Conservation (phyloP, 2,888 invertebrate genomes). For the Willowsia nigromaculata region DNA sequence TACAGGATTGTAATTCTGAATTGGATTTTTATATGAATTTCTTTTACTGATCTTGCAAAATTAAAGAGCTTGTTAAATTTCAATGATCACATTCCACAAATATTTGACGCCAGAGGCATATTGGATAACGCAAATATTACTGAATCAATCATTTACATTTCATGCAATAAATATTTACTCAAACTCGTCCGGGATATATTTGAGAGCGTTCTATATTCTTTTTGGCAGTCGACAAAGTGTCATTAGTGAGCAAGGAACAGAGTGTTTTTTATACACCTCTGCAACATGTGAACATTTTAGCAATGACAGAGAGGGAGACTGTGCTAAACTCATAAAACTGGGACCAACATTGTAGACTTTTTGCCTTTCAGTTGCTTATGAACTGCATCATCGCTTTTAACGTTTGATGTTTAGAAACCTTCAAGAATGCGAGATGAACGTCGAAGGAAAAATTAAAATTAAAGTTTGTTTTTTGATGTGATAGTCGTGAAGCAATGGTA, state of each 20-base stretch:
- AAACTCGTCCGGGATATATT: neutral
- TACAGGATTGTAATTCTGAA: neutral
- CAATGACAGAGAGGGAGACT: neutral
- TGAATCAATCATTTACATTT: neutral
- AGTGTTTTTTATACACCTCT: neutral
- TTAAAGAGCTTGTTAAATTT: conserved; percentile 3
- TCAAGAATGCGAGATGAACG: conserved; percentile 2
- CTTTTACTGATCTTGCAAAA: neutral
- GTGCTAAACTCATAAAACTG: conserved; percentile 24
- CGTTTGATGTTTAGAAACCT: neutral
- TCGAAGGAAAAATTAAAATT: neutral
- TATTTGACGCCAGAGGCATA: conserved; percentile 19
- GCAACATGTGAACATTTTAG: neutral
- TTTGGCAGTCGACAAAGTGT: neutral
- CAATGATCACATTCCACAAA: conserved; percentile 20
- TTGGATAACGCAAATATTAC: too few species aligned
- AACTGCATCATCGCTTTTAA: neutral
- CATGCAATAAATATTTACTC: neutral
- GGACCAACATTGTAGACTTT: neutral
- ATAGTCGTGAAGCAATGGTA: conserved; percentile 42
- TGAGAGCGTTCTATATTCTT: too few species aligned
- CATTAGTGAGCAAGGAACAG: neutral
- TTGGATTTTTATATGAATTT: neutral
- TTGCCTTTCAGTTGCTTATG: neutral
- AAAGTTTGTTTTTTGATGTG: conserved; percentile 41